A percentile compares a stretch with the other conserved stretches of the same genome.
Conservation (phyloP, 2,113 vertebrate species). For the Butastur rufipennis region DNA sequence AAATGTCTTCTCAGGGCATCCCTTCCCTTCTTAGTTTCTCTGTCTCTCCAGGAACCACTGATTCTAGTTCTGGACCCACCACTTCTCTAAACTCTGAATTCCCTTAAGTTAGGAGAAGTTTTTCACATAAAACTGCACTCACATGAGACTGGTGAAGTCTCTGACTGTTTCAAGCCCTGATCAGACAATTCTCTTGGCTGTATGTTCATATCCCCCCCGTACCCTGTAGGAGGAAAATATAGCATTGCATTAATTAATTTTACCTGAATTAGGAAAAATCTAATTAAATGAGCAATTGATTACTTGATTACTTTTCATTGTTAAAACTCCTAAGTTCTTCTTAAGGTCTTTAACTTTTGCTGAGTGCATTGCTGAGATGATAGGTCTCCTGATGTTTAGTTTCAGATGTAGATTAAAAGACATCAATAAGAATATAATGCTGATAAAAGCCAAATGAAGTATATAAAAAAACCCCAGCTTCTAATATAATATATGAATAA, state of each 20-base stretch:
- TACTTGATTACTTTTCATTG: background rate
- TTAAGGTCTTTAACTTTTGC: background rate
- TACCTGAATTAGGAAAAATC: background rate
- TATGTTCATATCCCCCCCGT: background rate
- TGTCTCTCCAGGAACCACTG: background rate
- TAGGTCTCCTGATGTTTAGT: background rate
- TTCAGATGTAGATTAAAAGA: background rate
- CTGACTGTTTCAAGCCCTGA: background rate
- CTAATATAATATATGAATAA: background rate
- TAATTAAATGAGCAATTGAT: conserved; percentile 15
- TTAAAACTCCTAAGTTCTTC: background rate
- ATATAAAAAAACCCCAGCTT: background rate
- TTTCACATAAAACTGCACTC: background rate
- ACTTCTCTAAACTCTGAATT: background rate
- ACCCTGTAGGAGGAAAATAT: background rate
- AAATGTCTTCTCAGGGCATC: background rate
- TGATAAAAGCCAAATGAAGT: background rate
- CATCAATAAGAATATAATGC: background rate
- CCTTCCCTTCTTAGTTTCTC: background rate
- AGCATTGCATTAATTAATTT: background rate
- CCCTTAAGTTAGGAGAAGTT: background rate
- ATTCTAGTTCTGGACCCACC: background rate
- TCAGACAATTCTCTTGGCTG: background rate
- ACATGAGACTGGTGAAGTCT: background rate
- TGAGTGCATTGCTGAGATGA: background rate